Percentiles rank a stretch among this genome's conserved stretches.
Conservation (phyloP, 1,140 invertebrate species). For the Gonioctena quinquepunctata region DNA sequence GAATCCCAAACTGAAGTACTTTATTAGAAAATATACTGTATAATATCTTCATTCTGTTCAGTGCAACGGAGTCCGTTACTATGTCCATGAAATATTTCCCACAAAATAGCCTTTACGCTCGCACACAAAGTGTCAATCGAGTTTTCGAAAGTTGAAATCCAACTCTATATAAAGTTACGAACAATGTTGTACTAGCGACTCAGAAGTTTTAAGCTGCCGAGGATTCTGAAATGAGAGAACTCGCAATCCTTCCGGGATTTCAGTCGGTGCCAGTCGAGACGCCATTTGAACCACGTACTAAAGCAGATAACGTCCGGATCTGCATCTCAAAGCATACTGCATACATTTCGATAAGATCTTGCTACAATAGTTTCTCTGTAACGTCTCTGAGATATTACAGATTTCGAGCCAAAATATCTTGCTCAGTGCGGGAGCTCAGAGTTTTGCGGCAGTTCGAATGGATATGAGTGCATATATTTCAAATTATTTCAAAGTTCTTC, state of each 20-base stretch:
- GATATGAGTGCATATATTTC: neutral
- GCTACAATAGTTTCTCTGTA: constrained; percentile 37
- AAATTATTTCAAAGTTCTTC: too few relatives aligned
- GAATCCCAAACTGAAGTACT: too few relatives aligned
- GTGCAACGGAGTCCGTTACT: neutral
- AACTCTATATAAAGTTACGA: constrained; percentile 9
- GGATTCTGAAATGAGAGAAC: constrained; percentile 28
- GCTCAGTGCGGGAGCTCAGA: neutral
- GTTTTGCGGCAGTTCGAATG: neutral
- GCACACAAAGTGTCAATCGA: neutral
- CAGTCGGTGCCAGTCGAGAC: constrained; percentile 20
- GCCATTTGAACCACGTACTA: constrained; percentile 30
- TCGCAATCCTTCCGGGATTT: constrained; percentile 28
- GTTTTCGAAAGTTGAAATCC: neutral
- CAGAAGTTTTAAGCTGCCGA: constrained; percentile 27
- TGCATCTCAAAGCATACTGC: constrained; percentile 36
- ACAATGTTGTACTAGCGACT: constrained; percentile 3
- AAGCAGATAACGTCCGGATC: constrained; percentile 39
- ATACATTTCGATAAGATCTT: constrained; percentile 41
- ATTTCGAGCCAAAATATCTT: constrained; percentile 30
- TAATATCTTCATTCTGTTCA: too few relatives aligned
- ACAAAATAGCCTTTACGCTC: neutral
- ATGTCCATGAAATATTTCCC: neutral
- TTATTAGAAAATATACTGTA: too few relatives aligned
- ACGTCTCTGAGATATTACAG: constrained; percentile 25